phyloP scores from a whole-genome alignment of 2,113 vertebrate genomes.

The Orcinus orca region DNA sequence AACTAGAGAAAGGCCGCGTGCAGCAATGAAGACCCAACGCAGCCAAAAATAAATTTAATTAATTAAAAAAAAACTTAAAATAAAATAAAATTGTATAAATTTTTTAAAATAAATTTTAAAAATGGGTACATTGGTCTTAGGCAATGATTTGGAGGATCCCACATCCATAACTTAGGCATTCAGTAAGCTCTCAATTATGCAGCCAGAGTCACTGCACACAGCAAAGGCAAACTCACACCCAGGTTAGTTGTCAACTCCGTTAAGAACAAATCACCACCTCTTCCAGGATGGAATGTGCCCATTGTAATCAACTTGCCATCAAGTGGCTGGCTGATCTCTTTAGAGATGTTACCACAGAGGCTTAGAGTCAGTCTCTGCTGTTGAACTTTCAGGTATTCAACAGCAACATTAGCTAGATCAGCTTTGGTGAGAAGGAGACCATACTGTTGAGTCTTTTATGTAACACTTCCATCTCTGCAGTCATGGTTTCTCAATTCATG shows the following conservation, averaged over 20 bases:
- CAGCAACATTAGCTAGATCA: neutral
- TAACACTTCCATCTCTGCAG: neutral
- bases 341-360: neutral
- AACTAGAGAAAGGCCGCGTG: accelerated
- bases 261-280: neutral
- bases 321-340: neutral
- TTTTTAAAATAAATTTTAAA: neutral
- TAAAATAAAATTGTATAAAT: no score
- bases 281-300: neutral
- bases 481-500: neutral
- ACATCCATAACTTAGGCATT: neutral
- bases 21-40: no score
- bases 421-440: neutral
- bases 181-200: neutral
- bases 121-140: neutral
- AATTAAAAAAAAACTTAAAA: no score
- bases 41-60: no score
- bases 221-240: neutral
- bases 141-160: neutral
- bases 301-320: neutral
- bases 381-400: neutral
- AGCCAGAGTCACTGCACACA: neutral
- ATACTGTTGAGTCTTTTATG: neutral
- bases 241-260: neutral
- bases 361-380: neutral